Base-by-base conservation (phyloP, 2,888 invertebrate species). In the Kryphioiulus occultus region DNA sequence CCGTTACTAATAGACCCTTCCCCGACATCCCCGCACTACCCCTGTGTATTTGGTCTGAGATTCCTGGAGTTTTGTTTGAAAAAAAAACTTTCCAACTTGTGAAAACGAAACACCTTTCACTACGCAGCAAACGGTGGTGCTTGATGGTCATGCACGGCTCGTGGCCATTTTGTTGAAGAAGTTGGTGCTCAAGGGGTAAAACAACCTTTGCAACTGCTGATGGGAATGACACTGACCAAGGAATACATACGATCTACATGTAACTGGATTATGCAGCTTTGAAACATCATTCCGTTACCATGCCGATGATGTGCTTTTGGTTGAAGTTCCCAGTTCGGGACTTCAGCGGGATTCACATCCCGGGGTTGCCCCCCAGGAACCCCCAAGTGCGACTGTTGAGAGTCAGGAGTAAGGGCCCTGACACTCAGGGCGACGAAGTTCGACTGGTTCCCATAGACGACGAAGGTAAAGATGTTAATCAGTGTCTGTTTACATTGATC, bases 241-340 rank as follows among this genome's bases (percentile, higher is more conserved):
- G 68, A 15, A 17, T n/a, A n/a, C 30, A 0, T 0, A 30, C 22
- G 59, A 22, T 22, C 10, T 19, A n/a, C n/a, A n/a, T n/a, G n/a
- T n/a, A 22, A 22, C 22, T 9, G 59, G 22, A 68, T 68, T 68
- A 26, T 19, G 22, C 9, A 68, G 22, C 10, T 22, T 26, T 68
- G 59, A 68, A 68, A 10, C 0, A 68, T 22, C 19, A 68, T 22
- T 10, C n/a, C n/a, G 17, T 30, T 17, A 17, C 12, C 85, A 85
- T 85, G 85, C 85, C 85, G 12, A 22, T 85, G 85, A 39, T 85
- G 42, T 85, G 85, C 44, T 85, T 85, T 30, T 85, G 85, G 85
- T 35, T n/a, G n/a, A n/a, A n/a, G n/a, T n/a, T 85, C 7, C 85
- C 85, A n/a, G 39, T 39, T 0, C 17, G 85, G 42, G 85, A 85